A percentile compares a stretch with the other conserved stretches of the same genome.
These are phyloP conservation scores for Chelidonichthys spinosus DNA, from an alignment of 2,797 vertebrate species.

Conservation along the genomic window DNA sequence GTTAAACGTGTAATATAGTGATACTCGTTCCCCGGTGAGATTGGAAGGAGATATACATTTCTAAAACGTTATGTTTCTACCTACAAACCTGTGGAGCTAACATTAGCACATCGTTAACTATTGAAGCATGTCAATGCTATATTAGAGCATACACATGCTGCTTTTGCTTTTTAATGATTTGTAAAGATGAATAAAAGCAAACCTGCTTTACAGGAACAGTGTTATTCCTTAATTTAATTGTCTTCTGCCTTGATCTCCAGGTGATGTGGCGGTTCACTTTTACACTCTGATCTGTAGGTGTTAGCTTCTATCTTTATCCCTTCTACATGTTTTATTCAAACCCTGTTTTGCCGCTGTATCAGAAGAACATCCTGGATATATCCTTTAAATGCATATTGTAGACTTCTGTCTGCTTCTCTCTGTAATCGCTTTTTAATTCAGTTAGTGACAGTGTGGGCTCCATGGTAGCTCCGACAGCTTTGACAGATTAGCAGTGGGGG, in stretches of 20 bases:
- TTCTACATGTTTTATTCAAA: not conserved
- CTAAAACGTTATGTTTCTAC: too few relatives aligned
- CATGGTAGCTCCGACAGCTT: not conserved
- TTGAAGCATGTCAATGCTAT: not conserved
- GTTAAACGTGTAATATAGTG: too few relatives aligned
- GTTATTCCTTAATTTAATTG: not conserved
- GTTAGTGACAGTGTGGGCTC: not conserved
- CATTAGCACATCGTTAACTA: not conserved
- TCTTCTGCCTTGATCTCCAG: not conserved
- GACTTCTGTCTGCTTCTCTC: not conserved
- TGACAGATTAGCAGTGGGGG: not conserved
- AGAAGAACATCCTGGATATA: not conserved
- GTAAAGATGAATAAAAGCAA: not conserved
- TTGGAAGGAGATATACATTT: too few relatives aligned
- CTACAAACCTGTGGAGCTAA: too few relatives aligned
- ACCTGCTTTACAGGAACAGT: not conserved
- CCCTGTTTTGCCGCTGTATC: not conserved
- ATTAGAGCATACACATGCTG: not conserved
- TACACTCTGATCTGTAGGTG: not conserved
- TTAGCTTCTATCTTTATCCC: not conserved
- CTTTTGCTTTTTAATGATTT: not conserved
- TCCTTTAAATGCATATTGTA: not conserved
- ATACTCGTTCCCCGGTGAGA: too few relatives aligned
- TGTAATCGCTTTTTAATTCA: not conserved
- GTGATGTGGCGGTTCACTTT: not conserved